Base-by-base conservation (phyloP, 2,888 invertebrate genomes). In the Sympetrum striolatum region DNA sequence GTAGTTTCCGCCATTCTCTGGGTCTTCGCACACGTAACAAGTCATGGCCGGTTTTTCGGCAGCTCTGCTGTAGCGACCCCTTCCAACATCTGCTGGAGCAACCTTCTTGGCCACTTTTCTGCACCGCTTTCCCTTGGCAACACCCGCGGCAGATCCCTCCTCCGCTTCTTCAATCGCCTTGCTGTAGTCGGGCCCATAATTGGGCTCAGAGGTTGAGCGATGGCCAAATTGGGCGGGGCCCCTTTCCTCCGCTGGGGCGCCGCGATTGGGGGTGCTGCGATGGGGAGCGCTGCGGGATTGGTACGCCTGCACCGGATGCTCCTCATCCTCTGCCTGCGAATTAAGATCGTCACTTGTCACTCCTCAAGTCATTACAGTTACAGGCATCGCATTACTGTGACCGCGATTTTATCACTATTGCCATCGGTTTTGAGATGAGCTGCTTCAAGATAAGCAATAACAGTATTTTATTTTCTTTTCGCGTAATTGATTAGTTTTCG, bases 1-100 rank as follows among this genome's bases (percentile, higher is more conserved):
- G 91, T 96, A 97, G 91, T 96, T 96, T 48, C 96, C 97, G 81
- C 97, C 97, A 2, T 96, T 96, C 93, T 96, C 96, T 0, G 96
- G 95, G 93, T 97, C 96, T 92, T 96, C 96, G 92, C 98, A 98
- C 1, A 97, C 95, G 91, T 95, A 92, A 90, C 93, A 93, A 10
- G 92, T 93, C 93, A 93, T 93, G 44, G 92, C 64, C 2, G 86
- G 91, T 91, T 93, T 92, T 91, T 93, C 94, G 93, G 95, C 94
- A 91, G 94, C 92, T n/a, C 93, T 92, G 53, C 92, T 92, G 44
- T 92, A 92, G 39, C 92, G 91, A 2, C 93, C 92, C 22, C 92
- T 91, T 82, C 92, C 91, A 12, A 92, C 92, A 73, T 93, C 93
- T 10, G 92, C 92, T 12, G 92, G 91, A 8, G 93, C 92, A 8